A percentile compares a stretch with the other conserved stretches of the same genome.
phyloP scores from a whole-genome alignment of 2,888 invertebrate species.

The Margaritifera margaritifera region DNA sequence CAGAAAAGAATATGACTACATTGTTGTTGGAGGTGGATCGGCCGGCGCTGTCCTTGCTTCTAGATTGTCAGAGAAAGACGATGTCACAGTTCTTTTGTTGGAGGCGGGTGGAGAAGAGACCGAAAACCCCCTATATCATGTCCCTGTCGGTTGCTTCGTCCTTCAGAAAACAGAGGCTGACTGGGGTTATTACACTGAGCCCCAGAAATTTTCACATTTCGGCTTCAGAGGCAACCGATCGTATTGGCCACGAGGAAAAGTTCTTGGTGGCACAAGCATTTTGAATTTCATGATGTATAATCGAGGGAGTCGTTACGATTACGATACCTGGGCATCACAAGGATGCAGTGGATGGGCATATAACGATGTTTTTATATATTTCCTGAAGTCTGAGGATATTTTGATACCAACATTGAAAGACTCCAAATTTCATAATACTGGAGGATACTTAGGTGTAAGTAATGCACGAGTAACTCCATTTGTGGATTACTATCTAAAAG shows the following conservation, averaged over 20 bases:
- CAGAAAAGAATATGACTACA: slow-evolving; percentile 9
- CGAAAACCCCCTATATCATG: slow-evolving; percentile 68
- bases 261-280: slow-evolving; percentile 89
- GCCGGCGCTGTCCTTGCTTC: slow-evolving; percentile 74
- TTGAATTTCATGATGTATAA: slow-evolving; percentile 93
- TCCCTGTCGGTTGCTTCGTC: slow-evolving; percentile 73
- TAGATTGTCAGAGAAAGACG: slow-evolving; percentile 70
- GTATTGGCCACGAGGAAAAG: slow-evolving; percentile 93
- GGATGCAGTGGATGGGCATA: slow-evolving; percentile 92
- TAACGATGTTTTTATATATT: slow-evolving; percentile 81
- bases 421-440: slow-evolving; percentile 57
- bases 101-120: slow-evolving; percentile 74
- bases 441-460: slow-evolving; percentile 62
- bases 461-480: slow-evolving; percentile 76
- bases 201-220: slow-evolving; percentile 61
- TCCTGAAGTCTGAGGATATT: slow-evolving; percentile 75
- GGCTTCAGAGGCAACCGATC: slow-evolving; percentile 77
- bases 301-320: slow-evolving; percentile 85
- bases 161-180: slow-evolving; percentile 56
- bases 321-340: slow-evolving; percentile 87
- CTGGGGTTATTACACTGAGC: slow-evolving; percentile 72
- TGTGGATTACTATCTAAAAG: slow-evolving; percentile 70
- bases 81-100: slow-evolving; percentile 61
- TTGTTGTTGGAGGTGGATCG: slow-evolving; percentile 73
- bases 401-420: slow-evolving; percentile 37